Evolutionary conservation across 2,113 vertebrate species (phyloP).

Genomic region (Pelecanus crispus): DNA sequence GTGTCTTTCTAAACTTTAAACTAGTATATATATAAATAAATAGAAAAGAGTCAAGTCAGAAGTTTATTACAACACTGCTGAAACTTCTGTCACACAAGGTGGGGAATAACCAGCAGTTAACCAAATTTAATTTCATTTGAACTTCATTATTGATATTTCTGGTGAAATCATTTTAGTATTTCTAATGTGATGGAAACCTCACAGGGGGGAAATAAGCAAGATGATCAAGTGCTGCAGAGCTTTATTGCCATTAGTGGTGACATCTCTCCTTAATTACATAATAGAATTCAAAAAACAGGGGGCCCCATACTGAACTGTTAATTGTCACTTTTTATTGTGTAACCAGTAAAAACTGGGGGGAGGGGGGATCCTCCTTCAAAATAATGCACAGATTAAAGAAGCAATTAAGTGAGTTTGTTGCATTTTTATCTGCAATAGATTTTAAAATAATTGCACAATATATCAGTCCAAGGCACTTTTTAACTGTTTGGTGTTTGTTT

Average conservation of each 20-base stretch:
- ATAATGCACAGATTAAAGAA: neutral
- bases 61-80: neutral
- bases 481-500: neutral
- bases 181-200: neutral
- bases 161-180: neutral
- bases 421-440: neutral
- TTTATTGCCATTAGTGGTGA: neutral
- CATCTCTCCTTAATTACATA: neutral
- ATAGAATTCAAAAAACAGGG: neutral
- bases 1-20: neutral
- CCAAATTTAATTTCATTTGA: neutral
- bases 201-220: neutral
- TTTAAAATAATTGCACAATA: neutral
- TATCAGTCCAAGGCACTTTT: neutral
- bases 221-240: neutral
- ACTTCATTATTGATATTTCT: neutral
- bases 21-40: neutral
- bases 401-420: neutral
- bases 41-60: neutral
- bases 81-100: neutral
- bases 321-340: neutral
- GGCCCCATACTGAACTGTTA: neutral
- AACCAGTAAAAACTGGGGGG: neutral
- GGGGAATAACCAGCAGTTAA: neutral
- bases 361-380: neutral